Conservation (phyloP, 2,113 vertebrate species). For the Percina caprodes region DNA sequence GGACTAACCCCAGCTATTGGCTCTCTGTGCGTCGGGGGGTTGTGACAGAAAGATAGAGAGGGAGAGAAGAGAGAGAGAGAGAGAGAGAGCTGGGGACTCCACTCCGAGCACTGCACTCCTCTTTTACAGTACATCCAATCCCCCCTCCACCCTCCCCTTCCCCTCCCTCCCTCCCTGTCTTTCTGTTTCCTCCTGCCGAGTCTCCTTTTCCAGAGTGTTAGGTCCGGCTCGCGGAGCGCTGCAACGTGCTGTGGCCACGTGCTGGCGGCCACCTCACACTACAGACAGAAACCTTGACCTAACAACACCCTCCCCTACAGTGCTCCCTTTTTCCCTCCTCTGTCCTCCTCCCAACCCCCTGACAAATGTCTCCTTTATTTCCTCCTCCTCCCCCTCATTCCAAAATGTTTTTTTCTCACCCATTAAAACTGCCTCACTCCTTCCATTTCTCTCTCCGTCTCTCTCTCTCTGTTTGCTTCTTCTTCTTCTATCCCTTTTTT, state of each 20-base stretch:
- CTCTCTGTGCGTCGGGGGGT: slow-evolving; percentile 6
- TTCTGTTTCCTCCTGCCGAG: slow-evolving; percentile 14
- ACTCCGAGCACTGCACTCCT: slow-evolving; percentile 17
- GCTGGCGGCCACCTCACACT: slow-evolving; percentile 50
- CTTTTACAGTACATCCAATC: slow-evolving; percentile 42
- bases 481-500: neutral
- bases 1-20: slow-evolving; percentile 33
- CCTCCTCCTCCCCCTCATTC: neutral
- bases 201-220: slow-evolving; percentile 36
- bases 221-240: slow-evolving; percentile 35
- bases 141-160: neutral
- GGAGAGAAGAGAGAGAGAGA: neutral
- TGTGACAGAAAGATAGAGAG: neutral
- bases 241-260: slow-evolving; percentile 65
- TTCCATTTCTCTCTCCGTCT: neutral
- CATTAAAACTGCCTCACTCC: slow-evolving; percentile 32
- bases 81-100: slow-evolving; percentile 15
- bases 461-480: too few species aligned
- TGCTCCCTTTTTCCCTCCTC: slow-evolving; percentile 16
- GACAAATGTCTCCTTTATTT: neutral
- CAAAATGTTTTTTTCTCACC: slow-evolving; percentile 22
- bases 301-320: neutral
- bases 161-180: neutral
- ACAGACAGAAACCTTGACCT: slow-evolving; percentile 67
- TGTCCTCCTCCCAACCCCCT: neutral